Percentiles rank a stretch among this genome's conserved stretches.
phyloP scores from a whole-genome alignment of 37 sponge, comb jelly and placozoan species.

The Bolinopsis microptera region DNA sequence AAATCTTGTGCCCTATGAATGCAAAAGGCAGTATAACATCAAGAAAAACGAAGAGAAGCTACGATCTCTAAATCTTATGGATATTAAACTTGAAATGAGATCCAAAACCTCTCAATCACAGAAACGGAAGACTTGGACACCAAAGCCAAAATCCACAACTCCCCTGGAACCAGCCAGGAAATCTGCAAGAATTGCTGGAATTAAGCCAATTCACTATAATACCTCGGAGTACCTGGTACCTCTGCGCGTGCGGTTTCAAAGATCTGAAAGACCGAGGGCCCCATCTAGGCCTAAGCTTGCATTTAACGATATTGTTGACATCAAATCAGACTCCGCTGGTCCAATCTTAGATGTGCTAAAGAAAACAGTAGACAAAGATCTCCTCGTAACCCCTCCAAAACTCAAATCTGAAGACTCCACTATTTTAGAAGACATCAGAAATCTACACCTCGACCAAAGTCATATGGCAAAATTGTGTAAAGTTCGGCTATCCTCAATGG shows the following conservation, averaged over 20 bases:
- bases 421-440: background rate
- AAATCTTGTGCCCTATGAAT: conserved; percentile 9
- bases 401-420: background rate
- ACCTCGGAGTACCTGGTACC: background rate
- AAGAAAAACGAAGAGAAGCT: conserved; percentile 34
- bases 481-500: background rate
- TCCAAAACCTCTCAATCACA: background rate
- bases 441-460: background rate
- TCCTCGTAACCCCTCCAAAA: background rate
- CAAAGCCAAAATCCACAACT: background rate
- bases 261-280: no score
- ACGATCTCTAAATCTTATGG: background rate
- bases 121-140: conserved; percentile 14
- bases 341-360: background rate
- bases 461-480: conserved; percentile 17
- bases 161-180: conserved; percentile 24
- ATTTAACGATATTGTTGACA: background rate
- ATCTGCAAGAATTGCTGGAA: conserved; percentile 44
- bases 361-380: background rate
- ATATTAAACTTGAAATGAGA: background rate
- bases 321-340: conserved; percentile 2
- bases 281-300: background rate
- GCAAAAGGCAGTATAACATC: conserved; percentile 20
- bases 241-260: background rate
- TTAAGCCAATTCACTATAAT: background rate